These are phyloP conservation scores for Megaceryle alcyon DNA, from an alignment of 2,797 vertebrate species.

Conservation along the genomic window DNA sequence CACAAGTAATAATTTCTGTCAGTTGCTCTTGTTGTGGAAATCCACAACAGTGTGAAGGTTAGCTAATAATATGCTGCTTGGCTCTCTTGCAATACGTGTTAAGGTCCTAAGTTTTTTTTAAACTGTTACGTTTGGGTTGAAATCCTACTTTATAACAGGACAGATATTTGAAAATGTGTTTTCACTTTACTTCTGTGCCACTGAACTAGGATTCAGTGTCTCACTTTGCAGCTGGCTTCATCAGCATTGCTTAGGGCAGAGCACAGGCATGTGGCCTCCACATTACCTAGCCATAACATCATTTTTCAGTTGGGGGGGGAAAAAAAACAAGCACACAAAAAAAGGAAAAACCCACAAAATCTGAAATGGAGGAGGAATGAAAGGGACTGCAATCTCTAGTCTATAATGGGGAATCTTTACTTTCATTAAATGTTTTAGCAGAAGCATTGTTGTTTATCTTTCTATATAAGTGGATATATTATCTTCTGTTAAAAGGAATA, in stretches of 20 bases:
- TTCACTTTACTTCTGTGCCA: fast-evolving
- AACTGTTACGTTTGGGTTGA: not conserved
- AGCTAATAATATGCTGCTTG: not conserved
- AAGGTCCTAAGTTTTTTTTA: not conserved
- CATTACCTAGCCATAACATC: not conserved
- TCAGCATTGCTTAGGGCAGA: not conserved
- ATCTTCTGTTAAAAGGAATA: constrained; percentile 44
- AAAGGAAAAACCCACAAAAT: not conserved
- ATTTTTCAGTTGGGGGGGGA: not conserved
- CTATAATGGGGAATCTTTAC: not conserved
- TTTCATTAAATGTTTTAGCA: constrained; percentile 10
- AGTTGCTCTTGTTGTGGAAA: not conserved
- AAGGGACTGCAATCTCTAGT: not conserved
- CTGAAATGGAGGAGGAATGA: not conserved
- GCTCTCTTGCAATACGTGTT: fast-evolving
- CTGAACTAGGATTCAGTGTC: not conserved
- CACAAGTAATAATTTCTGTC: not conserved
- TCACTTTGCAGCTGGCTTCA: not conserved
- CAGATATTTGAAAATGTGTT: not conserved
- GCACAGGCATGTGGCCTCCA: fast-evolving
- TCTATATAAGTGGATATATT: constrained; percentile 42
- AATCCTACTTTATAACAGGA: not conserved
- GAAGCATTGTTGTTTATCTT: constrained; percentile 44
- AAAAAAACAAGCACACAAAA: not conserved
- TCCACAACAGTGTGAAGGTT: not conserved